Evolutionary conservation across 1,140 invertebrate species (phyloP).

Genomic region (Lithobius niger): DNA sequence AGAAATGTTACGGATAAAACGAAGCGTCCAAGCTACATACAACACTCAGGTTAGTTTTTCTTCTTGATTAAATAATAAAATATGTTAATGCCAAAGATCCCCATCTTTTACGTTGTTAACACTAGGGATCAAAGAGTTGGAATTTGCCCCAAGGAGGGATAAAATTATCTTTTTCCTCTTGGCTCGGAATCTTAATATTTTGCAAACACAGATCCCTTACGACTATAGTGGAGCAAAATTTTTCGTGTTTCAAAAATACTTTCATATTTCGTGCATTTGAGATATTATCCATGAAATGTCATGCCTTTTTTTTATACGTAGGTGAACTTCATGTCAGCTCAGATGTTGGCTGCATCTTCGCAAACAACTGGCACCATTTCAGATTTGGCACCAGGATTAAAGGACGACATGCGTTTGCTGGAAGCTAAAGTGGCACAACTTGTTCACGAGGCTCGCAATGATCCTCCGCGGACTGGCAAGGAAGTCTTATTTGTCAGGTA

Average conservation of each 20-base stretch:
- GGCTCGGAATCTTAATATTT: too few relatives aligned
- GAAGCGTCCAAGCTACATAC: slow-evolving; percentile 92
- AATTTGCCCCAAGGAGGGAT: too few relatives aligned
- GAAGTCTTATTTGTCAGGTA: slow-evolving; percentile 35
- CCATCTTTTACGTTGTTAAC: too few relatives aligned
- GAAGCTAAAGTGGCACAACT: slow-evolving; percentile 61
- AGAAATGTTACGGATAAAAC: slow-evolving; percentile 96
- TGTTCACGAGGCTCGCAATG: slow-evolving; percentile 29
- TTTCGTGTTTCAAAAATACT: too few relatives aligned
- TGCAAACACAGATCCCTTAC: too few relatives aligned
- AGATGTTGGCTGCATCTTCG: slow-evolving; percentile 69
- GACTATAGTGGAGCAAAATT: background rate
- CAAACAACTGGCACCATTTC: slow-evolving; percentile 45
- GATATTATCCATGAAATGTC: too few relatives aligned
- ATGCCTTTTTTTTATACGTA: too few relatives aligned
- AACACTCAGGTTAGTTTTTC: slow-evolving; percentile 86
- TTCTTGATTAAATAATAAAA: too few relatives aligned
- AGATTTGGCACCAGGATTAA: slow-evolving; percentile 49
- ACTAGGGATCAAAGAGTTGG: too few relatives aligned
- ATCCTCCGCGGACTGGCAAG: slow-evolving; percentile 26
- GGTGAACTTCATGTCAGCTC: slow-evolving; percentile 93
- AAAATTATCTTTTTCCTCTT: too few relatives aligned
- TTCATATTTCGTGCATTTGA: too few relatives aligned
- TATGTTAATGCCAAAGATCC: too few relatives aligned
- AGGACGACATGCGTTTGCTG: slow-evolving; percentile 74